These are phyloP conservation scores for Biston stratarius DNA, from an alignment of 2,888 invertebrate genomes.

Conservation along the genomic window DNA sequence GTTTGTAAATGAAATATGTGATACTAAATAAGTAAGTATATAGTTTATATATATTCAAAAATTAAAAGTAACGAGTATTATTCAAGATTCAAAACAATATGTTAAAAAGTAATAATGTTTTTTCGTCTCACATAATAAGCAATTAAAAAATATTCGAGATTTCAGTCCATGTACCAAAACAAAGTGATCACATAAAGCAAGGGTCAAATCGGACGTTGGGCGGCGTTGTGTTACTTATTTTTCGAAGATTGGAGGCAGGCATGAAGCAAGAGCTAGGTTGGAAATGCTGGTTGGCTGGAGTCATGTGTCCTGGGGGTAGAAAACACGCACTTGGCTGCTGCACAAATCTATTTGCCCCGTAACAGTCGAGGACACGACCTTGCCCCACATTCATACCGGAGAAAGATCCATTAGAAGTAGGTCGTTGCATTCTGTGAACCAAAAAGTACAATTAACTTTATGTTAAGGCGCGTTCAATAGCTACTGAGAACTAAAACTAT, in stretches of 20 bases:
- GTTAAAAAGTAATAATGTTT: background rate
- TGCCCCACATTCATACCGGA: conserved; percentile 13
- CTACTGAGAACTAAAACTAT: too few relatives aligned
- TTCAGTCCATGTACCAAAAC: background rate
- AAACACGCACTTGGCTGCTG: conserved; percentile 25
- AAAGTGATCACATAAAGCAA: background rate
- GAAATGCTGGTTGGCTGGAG: conserved; percentile 43
- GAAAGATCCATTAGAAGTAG: conserved; percentile 21
- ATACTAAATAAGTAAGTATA: too few relatives aligned
- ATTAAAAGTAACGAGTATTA: too few relatives aligned
- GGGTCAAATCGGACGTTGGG: conserved; percentile 25
- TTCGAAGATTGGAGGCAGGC: conserved; percentile 59
- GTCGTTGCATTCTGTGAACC: conserved; percentile 39
- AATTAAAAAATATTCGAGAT: conserved; percentile 5
- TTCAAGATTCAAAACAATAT: background rate
- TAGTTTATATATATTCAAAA: too few relatives aligned
- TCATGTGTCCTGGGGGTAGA: conserved; percentile 30
- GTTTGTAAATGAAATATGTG: too few relatives aligned
- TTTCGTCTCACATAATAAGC: background rate
- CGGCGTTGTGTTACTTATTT: conserved; percentile 52
- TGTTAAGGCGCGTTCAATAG: too few relatives aligned
- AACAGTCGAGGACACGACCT: conserved; percentile 33
- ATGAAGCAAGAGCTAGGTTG: conserved; percentile 65
- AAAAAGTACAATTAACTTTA: background rate
- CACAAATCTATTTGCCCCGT: conserved; percentile 35